Base-by-base conservation (phyloP, 92 coral and sea anemone species). In the Epizoanthus scotinus region DNA sequence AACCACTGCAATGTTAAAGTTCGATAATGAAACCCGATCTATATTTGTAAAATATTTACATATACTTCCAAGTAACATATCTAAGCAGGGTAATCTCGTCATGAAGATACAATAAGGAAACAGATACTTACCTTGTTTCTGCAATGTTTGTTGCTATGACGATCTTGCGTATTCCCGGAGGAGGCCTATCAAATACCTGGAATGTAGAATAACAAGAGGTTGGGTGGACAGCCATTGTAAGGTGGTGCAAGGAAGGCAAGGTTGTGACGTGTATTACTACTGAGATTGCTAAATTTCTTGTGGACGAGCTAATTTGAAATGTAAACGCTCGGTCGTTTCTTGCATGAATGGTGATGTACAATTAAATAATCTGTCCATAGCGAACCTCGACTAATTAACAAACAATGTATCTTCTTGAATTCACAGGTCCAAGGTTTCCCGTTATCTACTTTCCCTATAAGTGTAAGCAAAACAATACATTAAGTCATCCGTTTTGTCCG, bases 171-270 rank as follows among this genome's bases (percentile, higher is more conserved):
- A 91, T 91, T 52, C 98, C 98, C 65, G 27, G 67, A 7, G 98
- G 98, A 6, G 99, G 99, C 62, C 96, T 90, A 29, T 93, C 98
- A 84, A 95, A 95, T 18, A 95, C 97, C 98, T 93, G 63, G 53
- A 24, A 29, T 19, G 7, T 1, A 8, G 25, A 38, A 24, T 69
- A 2, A 47, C 52, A 34, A 34, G 40, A 34, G 40, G 1, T 34
- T 34, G 40, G 40, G 40, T 2, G 6, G 40, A 6, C 40, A 34
- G 40, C 40, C 5, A 34, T 34, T 34, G 5, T 34, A 34, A 34
- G 6, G 40, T 34, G 6, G 6, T 34, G 52, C 52, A 47, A 44
- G 50, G 17, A 47, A 5, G 52, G 52, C 14, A 8, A 47, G 52
- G 15, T 47, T 2, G 52, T 10, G 52, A 9, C 1, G 52, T n/a